Conservation (phyloP, 2,888 invertebrate genomes). For the Mantis religiosa region DNA sequence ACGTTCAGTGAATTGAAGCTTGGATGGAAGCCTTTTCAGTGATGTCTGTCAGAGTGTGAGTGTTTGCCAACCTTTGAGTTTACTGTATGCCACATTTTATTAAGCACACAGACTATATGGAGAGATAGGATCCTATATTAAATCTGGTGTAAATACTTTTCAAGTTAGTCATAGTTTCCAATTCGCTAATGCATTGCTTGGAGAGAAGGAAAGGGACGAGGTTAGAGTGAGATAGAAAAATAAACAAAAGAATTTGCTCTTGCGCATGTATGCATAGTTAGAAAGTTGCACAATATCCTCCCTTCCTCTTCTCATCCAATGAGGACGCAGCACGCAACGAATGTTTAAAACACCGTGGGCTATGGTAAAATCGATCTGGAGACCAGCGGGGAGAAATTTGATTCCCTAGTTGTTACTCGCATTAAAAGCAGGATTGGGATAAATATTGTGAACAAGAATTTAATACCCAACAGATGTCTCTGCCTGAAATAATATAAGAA, state of each 20-base stretch:
- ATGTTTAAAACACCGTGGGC: background rate
- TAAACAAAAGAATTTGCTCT: background rate
- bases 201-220: background rate
- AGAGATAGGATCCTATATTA: background rate
- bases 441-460: too few species aligned
- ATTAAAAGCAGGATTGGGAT: background rate
- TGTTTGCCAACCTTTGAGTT: background rate
- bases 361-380: background rate
- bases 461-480: too few species aligned
- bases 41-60: background rate
- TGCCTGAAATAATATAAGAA: too few species aligned
- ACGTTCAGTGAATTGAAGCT: background rate
- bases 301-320: background rate
- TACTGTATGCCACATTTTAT: background rate
- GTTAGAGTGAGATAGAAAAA: background rate
- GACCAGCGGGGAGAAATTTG: background rate
- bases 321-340: background rate
- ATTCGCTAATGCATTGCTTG: background rate
- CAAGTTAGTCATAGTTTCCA: background rate
- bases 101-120: background rate
- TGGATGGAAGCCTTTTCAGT: background rate
- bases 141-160: background rate
- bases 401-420: background rate
- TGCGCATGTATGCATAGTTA: background rate
- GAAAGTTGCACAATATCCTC: background rate